Conservation (phyloP, 1,140 invertebrate species). For the Neotoxoptera formosana region DNA sequence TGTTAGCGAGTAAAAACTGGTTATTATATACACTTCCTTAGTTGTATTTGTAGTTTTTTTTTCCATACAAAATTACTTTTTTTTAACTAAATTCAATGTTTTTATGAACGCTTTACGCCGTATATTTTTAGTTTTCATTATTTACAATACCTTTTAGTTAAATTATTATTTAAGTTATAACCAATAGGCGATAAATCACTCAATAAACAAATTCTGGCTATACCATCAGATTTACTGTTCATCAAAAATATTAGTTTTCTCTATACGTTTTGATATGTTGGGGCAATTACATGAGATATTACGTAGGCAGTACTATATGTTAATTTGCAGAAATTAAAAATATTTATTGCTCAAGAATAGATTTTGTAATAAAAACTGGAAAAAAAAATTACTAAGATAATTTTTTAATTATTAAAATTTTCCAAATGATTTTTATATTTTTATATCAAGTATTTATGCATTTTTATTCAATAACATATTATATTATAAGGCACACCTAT, state of each 20-base stretch:
- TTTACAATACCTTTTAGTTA: no score
- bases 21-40: constrained; percentile 40
- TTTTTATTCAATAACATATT: not conserved
- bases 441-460: not conserved
- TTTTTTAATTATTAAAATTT: not conserved
- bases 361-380: not conserved
- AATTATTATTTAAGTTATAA: not conserved
- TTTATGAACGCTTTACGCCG: not conserved
- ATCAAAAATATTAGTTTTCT: not conserved
- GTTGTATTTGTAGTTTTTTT: not conserved
- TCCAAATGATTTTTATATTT: not conserved
- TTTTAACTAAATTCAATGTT: not conserved
- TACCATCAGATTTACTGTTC: not conserved
- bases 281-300: not conserved
- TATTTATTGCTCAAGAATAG: not conserved
- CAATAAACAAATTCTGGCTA: not conserved
- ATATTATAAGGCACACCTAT: not conserved
- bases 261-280: not conserved
- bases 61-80: not conserved
- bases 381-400: not conserved
- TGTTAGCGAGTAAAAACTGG: constrained; percentile 45
- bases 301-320: not conserved
- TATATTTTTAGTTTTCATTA: not conserved
- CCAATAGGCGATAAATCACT: not conserved
- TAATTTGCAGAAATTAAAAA: not conserved